Percentiles rank a stretch among this genome's conserved stretches.
phyloP scores from a whole-genome alignment of 2,888 invertebrate genomes.

The Chloromyia formosa region DNA sequence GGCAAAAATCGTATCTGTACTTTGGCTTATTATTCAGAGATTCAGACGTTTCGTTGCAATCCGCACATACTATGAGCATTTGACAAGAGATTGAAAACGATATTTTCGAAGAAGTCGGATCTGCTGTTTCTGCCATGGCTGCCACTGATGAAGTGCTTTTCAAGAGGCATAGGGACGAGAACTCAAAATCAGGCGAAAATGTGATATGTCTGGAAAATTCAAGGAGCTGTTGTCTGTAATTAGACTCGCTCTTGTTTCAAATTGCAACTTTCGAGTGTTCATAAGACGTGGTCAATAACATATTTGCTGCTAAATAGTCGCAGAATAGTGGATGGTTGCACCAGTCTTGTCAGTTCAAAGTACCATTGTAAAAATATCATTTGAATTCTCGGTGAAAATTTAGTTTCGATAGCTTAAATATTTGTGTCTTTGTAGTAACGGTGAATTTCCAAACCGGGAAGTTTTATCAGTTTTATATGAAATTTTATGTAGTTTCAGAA shows the following conservation, averaged over 20 bases:
- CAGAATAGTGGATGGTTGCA: no score
- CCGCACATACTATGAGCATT: conserved; percentile 18
- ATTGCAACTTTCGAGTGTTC: conserved; percentile 19
- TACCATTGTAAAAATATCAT: no score
- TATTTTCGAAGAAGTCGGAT: conserved; percentile 8
- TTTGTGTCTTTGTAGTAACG: no score
- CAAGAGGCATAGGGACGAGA: neutral
- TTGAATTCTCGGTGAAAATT: no score
- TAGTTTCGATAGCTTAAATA: no score
- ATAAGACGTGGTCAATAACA: neutral
- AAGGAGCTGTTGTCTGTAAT: conserved; percentile 21
- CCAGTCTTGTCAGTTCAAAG: no score
- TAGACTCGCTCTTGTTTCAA: conserved; percentile 10
- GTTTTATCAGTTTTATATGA: no score
- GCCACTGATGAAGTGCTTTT: conserved; percentile 20
- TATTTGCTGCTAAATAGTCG: no score
- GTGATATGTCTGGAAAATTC: conserved; percentile 35
- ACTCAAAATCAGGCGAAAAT: neutral
- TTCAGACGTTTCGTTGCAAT: neutral
- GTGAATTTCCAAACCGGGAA: no score
- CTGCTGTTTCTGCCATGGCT: neutral
- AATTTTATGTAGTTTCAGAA: no score
- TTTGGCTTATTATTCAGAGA: neutral
- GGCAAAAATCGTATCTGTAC: neutral
- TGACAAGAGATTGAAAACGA: conserved; percentile 30